phyloP scores from a whole-genome alignment of 2,113 vertebrate genomes.

The Sterrhoptilus dennistouni region DNA sequence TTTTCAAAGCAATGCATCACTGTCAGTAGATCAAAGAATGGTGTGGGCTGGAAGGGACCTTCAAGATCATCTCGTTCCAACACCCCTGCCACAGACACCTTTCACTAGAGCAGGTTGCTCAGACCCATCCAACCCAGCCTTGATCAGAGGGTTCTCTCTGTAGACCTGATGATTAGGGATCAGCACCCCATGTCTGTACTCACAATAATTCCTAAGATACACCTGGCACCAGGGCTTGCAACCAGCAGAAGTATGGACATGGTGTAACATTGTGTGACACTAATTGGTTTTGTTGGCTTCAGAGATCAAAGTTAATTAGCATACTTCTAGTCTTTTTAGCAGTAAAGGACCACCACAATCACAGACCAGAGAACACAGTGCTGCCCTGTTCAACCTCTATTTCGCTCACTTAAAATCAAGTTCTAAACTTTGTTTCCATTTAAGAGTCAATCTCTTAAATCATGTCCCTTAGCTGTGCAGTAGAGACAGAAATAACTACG shows the following conservation, averaged over 20 bases:
- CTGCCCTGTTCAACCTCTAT: background rate
- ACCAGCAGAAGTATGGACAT: background rate
- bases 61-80: background rate
- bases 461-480: background rate
- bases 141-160: background rate
- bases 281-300: background rate
- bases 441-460: background rate
- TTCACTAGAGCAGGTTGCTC: background rate
- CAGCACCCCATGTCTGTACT: accelerated
- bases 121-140: background rate
- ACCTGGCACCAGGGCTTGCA: background rate
- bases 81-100: background rate
- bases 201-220: background rate
- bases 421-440: background rate
- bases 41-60: background rate
- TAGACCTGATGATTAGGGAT: background rate
- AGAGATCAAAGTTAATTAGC: background rate
- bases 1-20: background rate
- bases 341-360: background rate
- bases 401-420: background rate
- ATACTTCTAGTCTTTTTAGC: background rate
- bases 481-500: background rate
- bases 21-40: background rate
- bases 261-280: background rate
- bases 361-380: background rate